A percentile compares a stretch with the other conserved stretches of the same genome.
phyloP scores from a whole-genome alignment of 1,140 invertebrate species.

The Hermetia illucens region DNA sequence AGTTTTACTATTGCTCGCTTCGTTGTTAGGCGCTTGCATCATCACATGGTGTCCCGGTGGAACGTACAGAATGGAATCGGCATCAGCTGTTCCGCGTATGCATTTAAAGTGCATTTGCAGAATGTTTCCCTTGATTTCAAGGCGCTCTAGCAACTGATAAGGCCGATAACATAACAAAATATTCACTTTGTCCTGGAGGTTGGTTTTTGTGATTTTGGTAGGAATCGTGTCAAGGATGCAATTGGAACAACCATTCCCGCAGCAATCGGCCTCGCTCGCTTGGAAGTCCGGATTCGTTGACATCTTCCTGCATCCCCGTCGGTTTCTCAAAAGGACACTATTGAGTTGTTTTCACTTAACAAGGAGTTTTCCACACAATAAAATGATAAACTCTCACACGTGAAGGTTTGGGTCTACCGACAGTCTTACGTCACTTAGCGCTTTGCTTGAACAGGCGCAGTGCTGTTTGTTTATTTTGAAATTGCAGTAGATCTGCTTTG shows the following conservation, averaged over 20 bases:
- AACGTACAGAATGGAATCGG: slow-evolving; percentile 15
- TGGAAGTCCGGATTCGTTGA: no score
- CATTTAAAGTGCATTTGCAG: slow-evolving; percentile 15
- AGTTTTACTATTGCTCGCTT: slow-evolving; percentile 4
- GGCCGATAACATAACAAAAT: neutral
- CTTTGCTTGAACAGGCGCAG: no score
- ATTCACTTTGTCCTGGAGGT: slow-evolving; percentile 6
- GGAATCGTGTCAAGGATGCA: slow-evolving; percentile 19
- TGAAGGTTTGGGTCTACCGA: no score
- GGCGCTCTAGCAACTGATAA: slow-evolving; percentile 5
- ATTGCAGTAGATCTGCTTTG: no score
- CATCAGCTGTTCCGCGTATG: slow-evolving; percentile 2
- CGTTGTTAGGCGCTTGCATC: slow-evolving; percentile 11
- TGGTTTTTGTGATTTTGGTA: slow-evolving; percentile 6
- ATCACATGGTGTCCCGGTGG: slow-evolving; percentile 24
- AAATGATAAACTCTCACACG: no score
- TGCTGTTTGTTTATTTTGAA: no score
- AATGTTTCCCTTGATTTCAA: slow-evolving; percentile 17
- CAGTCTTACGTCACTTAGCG: no score
- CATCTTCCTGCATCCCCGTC: no score
- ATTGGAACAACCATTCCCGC: slow-evolving; percentile 26
- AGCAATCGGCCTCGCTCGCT: no score
- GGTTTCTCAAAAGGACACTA: no score
- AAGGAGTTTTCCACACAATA: no score
- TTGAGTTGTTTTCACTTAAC: no score